These are phyloP conservation scores for Catocala fraxini DNA, from an alignment of 2,888 invertebrate genomes.

Conservation along the genomic window DNA sequence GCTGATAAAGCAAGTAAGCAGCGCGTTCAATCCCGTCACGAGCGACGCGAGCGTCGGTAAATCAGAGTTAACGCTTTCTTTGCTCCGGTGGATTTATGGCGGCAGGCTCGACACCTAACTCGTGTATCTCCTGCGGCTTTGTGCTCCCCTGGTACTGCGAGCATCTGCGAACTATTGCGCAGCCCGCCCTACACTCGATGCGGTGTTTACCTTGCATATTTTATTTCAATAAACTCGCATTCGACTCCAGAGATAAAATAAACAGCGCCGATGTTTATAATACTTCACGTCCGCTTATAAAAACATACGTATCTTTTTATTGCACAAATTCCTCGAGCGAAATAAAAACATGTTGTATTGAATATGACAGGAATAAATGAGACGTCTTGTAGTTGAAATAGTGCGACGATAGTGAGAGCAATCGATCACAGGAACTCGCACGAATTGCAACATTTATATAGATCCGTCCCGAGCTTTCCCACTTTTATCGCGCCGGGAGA, in stretches of 20 bases:
- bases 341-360: constrained; percentile 70
- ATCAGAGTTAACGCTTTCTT: constrained; percentile 82
- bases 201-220: constrained; percentile 50
- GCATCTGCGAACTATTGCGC: constrained; percentile 49
- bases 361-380: constrained; percentile 80
- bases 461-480: constrained; percentile 72
- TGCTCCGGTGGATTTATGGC: constrained; percentile 74
- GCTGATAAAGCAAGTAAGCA: constrained; percentile 45
- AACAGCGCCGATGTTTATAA: constrained; percentile 59
- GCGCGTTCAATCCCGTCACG: constrained; percentile 59
- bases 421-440: constrained; percentile 76
- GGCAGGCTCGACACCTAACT: constrained; percentile 64
- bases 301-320: constrained; percentile 62
- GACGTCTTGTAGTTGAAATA: constrained; percentile 78
- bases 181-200: constrained; percentile 33
- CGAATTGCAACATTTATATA: constrained; percentile 82
- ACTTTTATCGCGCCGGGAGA: constrained; percentile 76
- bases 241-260: constrained; percentile 52
- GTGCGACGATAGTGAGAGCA: constrained; percentile 73
- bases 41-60: constrained; percentile 71
- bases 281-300: constrained; percentile 58
- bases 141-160: constrained; percentile 62
- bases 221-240: constrained; percentile 56
- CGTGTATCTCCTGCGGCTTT: constrained; percentile 65
- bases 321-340: constrained; percentile 60